Base-by-base conservation (phyloP, 2,797 vertebrate genomes). In the Hippopotamyrus pictus region DNA sequence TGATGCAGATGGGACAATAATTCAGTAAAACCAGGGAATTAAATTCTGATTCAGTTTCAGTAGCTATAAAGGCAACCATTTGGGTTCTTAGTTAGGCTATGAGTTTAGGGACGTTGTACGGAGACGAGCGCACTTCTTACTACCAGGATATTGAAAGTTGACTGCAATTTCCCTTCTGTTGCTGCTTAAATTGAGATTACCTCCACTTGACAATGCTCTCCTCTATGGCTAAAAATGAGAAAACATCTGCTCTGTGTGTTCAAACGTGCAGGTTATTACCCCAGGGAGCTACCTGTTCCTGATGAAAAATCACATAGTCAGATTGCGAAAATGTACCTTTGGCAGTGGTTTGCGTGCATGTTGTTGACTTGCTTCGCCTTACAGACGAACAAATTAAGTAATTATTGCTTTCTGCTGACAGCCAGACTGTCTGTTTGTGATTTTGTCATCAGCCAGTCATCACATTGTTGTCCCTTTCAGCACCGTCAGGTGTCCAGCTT, bases 181-280 rank as follows among this genome's bases (percentile, higher is more conserved):
- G 1, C 51, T 86, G 85, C 50, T 59, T 86, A 54, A 86, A 86
- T 50, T 54, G 85, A 86, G 85, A 86, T 86, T 86, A 86, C 50
- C 53, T 86, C 51, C 51, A 57, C 53, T 86, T 86, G 51, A 57
- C 85, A 51, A 51, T 86, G 53, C 50, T 79, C 51, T 86, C 53
- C 19, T 33, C 85, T 57, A 41, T 41, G 85, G 29, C 46, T 57
- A 51, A 57, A 53, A 57, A 86, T 86, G 50, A 51, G 25, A 59
- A 86, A 86, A 86, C 85, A 86, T 86, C 85, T 54, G 85, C 53
- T 41, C 29, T 2, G 53, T 37, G 50, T 57, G 53, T 29, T 54
- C 12, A 37, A 41, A 86, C 85, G 8, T 51, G 50, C 29, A 37
- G 53, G 25, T 86, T 86, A 86, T 86, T 86, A 86, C 85, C 85